Evolutionary conservation across 1,140 invertebrate species (phyloP).

Genomic region (Sweltsa coloradensis): DNA sequence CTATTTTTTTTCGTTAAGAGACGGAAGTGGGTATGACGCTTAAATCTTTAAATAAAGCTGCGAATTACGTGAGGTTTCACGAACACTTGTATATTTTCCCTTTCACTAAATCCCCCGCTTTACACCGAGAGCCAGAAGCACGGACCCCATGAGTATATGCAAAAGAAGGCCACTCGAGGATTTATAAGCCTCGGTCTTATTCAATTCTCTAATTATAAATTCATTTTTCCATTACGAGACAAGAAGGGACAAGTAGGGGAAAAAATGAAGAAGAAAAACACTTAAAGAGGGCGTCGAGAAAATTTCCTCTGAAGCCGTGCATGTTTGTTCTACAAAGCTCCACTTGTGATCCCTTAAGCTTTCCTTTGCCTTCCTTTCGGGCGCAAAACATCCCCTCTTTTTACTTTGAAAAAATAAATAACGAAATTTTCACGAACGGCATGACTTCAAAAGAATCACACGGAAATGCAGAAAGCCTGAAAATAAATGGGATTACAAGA

Average conservation of each 20-base stretch:
- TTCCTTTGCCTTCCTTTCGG: slow-evolving; percentile 6
- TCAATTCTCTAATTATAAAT: slow-evolving; percentile 10
- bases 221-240: slow-evolving; percentile 11
- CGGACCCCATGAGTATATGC: too few species aligned
- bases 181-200: too few species aligned
- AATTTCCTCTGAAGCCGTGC: too few species aligned
- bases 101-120: too few species aligned
- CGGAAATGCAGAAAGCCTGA: slow-evolving; percentile 9
- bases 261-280: too few species aligned
- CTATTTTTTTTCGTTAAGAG: too few species aligned
- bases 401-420: slow-evolving; percentile 9
- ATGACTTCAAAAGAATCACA: slow-evolving; percentile 10
- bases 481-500: slow-evolving; percentile 9
- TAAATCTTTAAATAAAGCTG: too few species aligned
- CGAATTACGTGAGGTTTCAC: slow-evolving; percentile 8
- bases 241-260: not conserved
- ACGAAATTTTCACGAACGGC: slow-evolving; percentile 7
- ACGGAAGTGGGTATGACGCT: too few species aligned
- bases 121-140: too few species aligned
- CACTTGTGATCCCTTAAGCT: slow-evolving; percentile 2
- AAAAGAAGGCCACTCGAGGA: too few species aligned
- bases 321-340: slow-evolving; percentile 9
- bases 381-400: not conserved
- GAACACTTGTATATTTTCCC: too few species aligned
- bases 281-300: too few species aligned